phyloP scores from a whole-genome alignment of 2,113 vertebrate species.

The Amia ocellicauda region DNA sequence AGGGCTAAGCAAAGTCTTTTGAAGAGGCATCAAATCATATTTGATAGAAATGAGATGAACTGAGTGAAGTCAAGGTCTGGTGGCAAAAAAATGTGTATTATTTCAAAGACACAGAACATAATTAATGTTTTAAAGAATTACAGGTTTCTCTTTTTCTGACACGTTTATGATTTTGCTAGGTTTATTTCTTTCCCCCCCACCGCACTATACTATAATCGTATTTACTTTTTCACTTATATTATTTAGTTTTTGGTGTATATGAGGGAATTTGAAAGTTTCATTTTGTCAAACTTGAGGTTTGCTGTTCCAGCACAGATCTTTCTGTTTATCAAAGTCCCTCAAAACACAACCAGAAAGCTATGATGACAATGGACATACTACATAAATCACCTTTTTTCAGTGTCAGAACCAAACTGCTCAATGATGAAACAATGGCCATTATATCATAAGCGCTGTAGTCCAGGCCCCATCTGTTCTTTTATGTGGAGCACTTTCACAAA shows the following conservation, averaged over 20 bases:
- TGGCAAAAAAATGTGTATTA: no score
- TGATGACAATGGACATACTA: slow-evolving; percentile 46
- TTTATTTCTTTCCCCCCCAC: neutral
- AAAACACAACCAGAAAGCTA: slow-evolving; percentile 37
- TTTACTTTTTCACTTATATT: no score
- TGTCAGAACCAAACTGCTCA: slow-evolving; percentile 53
- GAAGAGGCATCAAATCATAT: no score
- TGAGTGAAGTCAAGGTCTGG: neutral
- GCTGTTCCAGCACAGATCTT: slow-evolving; percentile 8
- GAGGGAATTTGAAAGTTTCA: neutral
- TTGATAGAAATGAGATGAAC: neutral
- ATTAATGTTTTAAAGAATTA: slow-evolving; percentile 2
- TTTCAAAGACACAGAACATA: no score
- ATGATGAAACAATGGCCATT: slow-evolving; percentile 66
- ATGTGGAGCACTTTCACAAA: slow-evolving; percentile 34
- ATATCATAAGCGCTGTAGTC: slow-evolving; percentile 53
- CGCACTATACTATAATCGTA: no score
- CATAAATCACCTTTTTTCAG: slow-evolving; percentile 60
- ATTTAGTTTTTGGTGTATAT: no score
- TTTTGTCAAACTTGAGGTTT: neutral
- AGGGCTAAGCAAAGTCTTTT: neutral
- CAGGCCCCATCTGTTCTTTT: slow-evolving; percentile 47
- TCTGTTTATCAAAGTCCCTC: slow-evolving; percentile 37
- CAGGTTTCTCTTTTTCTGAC: slow-evolving; percentile 2
- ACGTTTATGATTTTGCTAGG: neutral